Percentiles rank a stretch among this genome's conserved stretches.
These are phyloP conservation scores for Manis pentadactyla DNA, from an alignment of 2,797 vertebrate species.

Conservation along the genomic window DNA sequence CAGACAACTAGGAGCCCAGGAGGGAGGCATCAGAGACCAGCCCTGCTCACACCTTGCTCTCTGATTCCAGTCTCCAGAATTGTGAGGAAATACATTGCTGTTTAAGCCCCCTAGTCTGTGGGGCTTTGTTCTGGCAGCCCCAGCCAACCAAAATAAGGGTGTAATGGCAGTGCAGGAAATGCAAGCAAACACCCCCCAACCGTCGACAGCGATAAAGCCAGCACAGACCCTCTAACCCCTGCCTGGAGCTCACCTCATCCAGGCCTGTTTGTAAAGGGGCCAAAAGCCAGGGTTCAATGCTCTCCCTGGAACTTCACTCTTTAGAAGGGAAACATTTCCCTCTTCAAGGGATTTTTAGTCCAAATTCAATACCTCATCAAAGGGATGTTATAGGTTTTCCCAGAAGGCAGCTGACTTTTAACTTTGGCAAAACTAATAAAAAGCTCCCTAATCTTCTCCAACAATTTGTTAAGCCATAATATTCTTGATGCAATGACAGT, in stretches of 20 bases:
- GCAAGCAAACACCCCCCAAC: background rate
- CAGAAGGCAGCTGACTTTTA: background rate
- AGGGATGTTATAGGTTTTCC: background rate
- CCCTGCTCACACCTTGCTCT: background rate
- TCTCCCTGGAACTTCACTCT: background rate
- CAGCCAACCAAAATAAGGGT: background rate
- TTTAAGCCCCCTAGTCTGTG: background rate
- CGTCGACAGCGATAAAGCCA: background rate
- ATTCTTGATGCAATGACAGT: slow-evolving; percentile 66
- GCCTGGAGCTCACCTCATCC: background rate
- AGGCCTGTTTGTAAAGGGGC: background rate
- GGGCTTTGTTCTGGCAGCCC: background rate
- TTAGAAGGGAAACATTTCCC: slow-evolving; percentile 34
- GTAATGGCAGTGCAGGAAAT: background rate
- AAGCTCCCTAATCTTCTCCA: slow-evolving; percentile 46
- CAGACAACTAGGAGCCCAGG: background rate
- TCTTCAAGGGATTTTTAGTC: background rate
- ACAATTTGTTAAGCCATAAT: slow-evolving; percentile 33
- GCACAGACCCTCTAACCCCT: background rate
- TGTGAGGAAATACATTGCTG: background rate
- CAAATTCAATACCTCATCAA: slow-evolving; percentile 5
- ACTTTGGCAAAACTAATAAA: background rate
- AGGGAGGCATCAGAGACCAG: background rate
- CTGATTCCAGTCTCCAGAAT: background rate
- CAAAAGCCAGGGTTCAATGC: background rate